phyloP scores from a whole-genome alignment of 1,140 invertebrate species.

The Neotoxoptera formosana region DNA sequence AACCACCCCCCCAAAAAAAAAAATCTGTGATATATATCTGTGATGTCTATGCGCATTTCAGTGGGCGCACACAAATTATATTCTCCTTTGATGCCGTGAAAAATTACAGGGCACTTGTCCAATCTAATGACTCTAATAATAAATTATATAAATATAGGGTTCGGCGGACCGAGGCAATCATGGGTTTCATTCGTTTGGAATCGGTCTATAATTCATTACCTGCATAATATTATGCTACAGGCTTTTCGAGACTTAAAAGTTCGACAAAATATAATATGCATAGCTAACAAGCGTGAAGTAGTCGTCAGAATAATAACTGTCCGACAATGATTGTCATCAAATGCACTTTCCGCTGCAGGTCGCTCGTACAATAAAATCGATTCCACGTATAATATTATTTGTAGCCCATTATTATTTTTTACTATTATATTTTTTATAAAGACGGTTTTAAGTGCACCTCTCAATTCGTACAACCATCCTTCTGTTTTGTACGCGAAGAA shows the following conservation, averaged over 20 bases:
- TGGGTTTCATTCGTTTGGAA: neutral
- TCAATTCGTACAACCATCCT: neutral
- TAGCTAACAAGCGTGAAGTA: no score
- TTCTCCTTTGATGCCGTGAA: neutral
- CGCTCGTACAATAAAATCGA: no score
- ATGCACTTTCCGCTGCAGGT: neutral
- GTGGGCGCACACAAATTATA: neutral
- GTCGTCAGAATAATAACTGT: neutral
- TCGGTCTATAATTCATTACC: neutral
- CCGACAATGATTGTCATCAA: neutral
- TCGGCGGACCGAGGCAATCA: neutral
- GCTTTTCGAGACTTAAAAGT: neutral
- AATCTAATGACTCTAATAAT: neutral
- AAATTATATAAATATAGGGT: neutral
- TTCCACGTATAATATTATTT: no score
- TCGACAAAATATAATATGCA: no score
- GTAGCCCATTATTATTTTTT: no score
- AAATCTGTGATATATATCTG: no score
- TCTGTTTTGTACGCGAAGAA: neutral
- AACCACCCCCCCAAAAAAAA: no score
- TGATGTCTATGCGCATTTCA: neutral
- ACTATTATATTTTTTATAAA: neutral
- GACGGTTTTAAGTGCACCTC: no score
- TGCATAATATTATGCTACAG: neutral
- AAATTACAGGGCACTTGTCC: neutral